phyloP scores from a whole-genome alignment of 2,888 invertebrate genomes.

The Argyra leucocephala region DNA sequence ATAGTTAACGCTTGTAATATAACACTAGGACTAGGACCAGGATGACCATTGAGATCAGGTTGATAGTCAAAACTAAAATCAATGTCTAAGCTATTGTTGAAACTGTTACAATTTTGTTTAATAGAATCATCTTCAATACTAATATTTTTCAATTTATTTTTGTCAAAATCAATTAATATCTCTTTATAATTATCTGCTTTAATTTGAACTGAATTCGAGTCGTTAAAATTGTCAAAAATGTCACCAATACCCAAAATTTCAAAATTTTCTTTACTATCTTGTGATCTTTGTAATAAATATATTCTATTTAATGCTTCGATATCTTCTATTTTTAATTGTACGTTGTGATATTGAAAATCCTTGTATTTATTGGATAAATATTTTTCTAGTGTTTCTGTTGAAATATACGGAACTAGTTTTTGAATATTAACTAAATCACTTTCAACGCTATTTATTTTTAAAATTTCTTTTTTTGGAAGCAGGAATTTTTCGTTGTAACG shows the following conservation, averaged over 20 bases:
- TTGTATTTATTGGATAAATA: slow-evolving; percentile 17
- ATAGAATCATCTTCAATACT: slow-evolving; percentile 11
- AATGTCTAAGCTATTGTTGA: slow-evolving; percentile 26
- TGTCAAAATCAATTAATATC: slow-evolving; percentile 14
- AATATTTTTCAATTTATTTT: neutral
- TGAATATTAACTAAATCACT: slow-evolving; percentile 19
- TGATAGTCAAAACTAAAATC: slow-evolving; percentile 78
- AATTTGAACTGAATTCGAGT: slow-evolving; percentile 25
- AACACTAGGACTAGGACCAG: slow-evolving; percentile 89
- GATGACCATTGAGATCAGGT: slow-evolving; percentile 67
- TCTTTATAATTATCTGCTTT: slow-evolving; percentile 15
- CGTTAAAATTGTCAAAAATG: slow-evolving; percentile 41
- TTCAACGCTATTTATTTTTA: slow-evolving; percentile 17
- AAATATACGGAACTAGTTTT: slow-evolving; percentile 26
- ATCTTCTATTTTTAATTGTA: slow-evolving; percentile 27
- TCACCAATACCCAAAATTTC: slow-evolving; percentile 37
- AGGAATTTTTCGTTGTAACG: slow-evolving; percentile 28
- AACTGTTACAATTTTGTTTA: slow-evolving; percentile 14
- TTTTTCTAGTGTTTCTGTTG: slow-evolving; percentile 18
- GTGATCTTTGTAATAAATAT: slow-evolving; percentile 26
- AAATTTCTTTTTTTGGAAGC: slow-evolving; percentile 24
- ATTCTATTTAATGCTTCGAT: slow-evolving; percentile 30
- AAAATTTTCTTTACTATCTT: slow-evolving; percentile 29
- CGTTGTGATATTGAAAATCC: slow-evolving; percentile 11
- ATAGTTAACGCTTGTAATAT: slow-evolving; percentile 90